Percentiles rank a stretch among this genome's conserved stretches.
Conservation (phyloP, 2,797 vertebrate species). For the Salarias fasciatus region DNA sequence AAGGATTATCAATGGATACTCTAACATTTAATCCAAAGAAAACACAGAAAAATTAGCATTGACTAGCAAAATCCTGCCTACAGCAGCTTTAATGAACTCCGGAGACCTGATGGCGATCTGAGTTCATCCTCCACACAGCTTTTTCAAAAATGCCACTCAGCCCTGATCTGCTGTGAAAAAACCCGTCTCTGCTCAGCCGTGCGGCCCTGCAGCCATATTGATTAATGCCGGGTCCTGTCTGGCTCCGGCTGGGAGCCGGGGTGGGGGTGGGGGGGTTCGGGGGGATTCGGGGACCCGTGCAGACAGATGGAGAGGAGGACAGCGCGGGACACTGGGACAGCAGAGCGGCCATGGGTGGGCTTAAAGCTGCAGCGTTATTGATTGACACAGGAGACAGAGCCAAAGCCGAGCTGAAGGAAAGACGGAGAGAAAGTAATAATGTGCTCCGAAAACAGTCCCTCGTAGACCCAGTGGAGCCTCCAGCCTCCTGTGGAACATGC, state of each 20-base stretch:
- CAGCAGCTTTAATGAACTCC: too few relatives aligned
- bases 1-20: too few relatives aligned
- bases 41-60: too few relatives aligned
- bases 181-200: conserved; percentile 4
- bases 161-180: conserved; percentile 4
- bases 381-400: conserved; percentile 56
- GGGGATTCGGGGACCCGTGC: conserved; percentile 30
- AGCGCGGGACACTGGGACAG: conserved; percentile 36
- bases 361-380: conserved; percentile 58
- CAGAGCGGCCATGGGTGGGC: conserved; percentile 37
- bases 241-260: conserved; percentile 43
- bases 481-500: not conserved
- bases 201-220: conserved; percentile 52
- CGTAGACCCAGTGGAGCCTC: conserved; percentile 21
- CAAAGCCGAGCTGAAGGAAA: conserved; percentile 22
- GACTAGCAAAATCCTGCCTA: too few relatives aligned
- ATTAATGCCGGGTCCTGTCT: conserved; percentile 52
- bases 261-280: too few relatives aligned
- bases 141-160: conserved; percentile 30
- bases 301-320: conserved; percentile 52
- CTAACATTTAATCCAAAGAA: too few relatives aligned
- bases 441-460: conserved; percentile 12
- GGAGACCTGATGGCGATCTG: too few relatives aligned
- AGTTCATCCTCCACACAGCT: conserved; percentile 12
- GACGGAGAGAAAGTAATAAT: conserved; percentile 23